These are phyloP conservation scores for Lepisosteus oculatus DNA, from an alignment of 2,113 vertebrate species.

Conservation along the genomic window DNA sequence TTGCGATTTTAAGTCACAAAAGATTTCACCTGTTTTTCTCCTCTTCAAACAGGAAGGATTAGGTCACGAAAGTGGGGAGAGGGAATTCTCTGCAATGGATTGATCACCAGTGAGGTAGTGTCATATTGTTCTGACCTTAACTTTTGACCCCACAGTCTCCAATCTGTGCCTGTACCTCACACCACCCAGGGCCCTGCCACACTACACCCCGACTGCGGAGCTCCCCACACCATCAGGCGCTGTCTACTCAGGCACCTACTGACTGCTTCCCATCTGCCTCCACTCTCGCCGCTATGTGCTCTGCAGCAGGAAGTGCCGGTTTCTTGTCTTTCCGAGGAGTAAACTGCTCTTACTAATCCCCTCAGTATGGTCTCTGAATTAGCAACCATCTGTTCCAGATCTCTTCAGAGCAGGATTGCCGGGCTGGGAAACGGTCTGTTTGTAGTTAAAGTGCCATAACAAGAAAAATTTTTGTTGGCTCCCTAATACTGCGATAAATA, in stretches of 20 bases:
- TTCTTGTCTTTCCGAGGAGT: constrained; percentile 2
- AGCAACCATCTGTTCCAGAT: constrained; percentile 33
- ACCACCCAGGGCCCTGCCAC: background rate
- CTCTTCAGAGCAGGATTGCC: constrained; percentile 12
- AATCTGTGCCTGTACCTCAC: background rate
- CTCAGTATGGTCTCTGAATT: constrained; percentile 12
- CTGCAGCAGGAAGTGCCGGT: constrained; percentile 9
- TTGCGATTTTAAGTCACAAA: too few species aligned
- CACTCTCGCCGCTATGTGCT: too few species aligned
- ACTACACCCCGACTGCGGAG: too few species aligned
- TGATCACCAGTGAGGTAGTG: too few species aligned
- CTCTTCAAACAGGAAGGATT: constrained; percentile 14
- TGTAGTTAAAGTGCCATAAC: constrained; percentile 12
- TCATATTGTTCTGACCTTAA: background rate
- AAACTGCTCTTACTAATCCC: constrained; percentile 13
- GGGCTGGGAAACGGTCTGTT: constrained; percentile 1
- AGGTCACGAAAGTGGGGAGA: background rate
- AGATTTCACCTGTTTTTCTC: background rate
- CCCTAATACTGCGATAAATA: constrained; percentile 18
- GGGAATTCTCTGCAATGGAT: background rate
- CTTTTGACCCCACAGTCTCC: background rate
- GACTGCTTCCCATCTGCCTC: too few species aligned
- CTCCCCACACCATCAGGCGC: background rate
- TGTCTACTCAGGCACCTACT: background rate
- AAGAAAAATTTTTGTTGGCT: constrained; percentile 18